Conservation (phyloP, 2,113 vertebrate species). For the Anthoscopus minutus region DNA sequence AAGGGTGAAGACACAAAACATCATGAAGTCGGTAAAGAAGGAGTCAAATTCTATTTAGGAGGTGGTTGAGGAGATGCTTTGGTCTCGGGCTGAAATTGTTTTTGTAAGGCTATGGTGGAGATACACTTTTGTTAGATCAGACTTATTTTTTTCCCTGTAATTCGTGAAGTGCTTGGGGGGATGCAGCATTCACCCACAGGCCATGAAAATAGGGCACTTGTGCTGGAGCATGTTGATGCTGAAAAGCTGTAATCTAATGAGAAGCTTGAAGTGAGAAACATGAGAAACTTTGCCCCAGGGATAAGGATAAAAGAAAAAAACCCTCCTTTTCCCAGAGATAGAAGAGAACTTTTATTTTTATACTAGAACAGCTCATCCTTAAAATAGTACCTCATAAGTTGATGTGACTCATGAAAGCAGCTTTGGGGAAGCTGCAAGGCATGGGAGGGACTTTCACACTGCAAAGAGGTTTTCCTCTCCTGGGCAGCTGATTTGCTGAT, state of each 20-base stretch:
- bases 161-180: neutral
- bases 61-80: neutral
- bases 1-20: neutral
- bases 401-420: too few species aligned
- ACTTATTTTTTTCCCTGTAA: neutral
- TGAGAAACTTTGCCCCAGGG: neutral
- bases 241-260: neutral
- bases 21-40: neutral
- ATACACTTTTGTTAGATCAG: neutral
- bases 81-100: neutral
- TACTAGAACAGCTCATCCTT: too few species aligned
- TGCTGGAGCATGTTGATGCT: neutral
- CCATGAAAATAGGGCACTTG: neutral
- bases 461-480: too few species aligned
- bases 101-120: neutral
- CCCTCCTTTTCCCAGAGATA: too few species aligned
- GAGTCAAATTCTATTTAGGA: neutral
- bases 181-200: neutral
- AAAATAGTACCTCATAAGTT: too few species aligned
- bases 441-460: too few species aligned
- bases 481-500: too few species aligned
- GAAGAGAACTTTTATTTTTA: too few species aligned
- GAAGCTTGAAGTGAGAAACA: neutral
- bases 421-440: too few species aligned
- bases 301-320: too few species aligned